These are phyloP conservation scores for Peromyscus californicus DNA, from an alignment of 2,113 vertebrate genomes.

Conservation along the genomic window DNA sequence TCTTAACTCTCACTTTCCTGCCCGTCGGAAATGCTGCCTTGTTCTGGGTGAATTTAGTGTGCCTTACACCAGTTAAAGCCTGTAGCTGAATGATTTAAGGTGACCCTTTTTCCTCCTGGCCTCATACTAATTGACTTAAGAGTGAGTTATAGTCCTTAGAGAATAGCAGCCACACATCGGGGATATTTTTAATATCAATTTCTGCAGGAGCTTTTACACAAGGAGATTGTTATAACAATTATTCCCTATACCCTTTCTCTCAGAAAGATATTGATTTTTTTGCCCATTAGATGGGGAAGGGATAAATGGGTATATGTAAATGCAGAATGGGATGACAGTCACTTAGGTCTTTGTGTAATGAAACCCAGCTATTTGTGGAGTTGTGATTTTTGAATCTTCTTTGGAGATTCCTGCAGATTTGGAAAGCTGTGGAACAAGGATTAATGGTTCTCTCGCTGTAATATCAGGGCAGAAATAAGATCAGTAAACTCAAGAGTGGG, in stretches of 20 bases:
- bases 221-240: constrained; percentile 82
- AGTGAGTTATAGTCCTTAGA: constrained; percentile 77
- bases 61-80: constrained; percentile 61
- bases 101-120: constrained; percentile 74
- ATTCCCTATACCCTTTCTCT: constrained; percentile 74
- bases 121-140: constrained; percentile 79
- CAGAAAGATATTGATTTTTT: constrained; percentile 81
- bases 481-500: constrained; percentile 31
- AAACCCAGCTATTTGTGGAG: not conserved
- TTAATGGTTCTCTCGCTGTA: not conserved
- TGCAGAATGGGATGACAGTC: constrained; percentile 52
- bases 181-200: constrained; percentile 83
- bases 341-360: not conserved
- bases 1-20: constrained; percentile 67
- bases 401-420: not conserved
- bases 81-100: constrained; percentile 76
- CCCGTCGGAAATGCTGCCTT: constrained; percentile 28
- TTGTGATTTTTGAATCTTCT: not conserved
- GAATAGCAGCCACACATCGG: constrained; percentile 68
- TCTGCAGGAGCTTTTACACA: constrained; percentile 84
- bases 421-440: not conserved
- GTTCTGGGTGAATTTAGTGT: constrained; percentile 70
- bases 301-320: constrained; percentile 68
- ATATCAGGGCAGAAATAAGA: not conserved
- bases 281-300: constrained; percentile 68